Evolutionary conservation across 2,888 invertebrate genomes (phyloP).

Genomic region (Aphidius colemani): DNA sequence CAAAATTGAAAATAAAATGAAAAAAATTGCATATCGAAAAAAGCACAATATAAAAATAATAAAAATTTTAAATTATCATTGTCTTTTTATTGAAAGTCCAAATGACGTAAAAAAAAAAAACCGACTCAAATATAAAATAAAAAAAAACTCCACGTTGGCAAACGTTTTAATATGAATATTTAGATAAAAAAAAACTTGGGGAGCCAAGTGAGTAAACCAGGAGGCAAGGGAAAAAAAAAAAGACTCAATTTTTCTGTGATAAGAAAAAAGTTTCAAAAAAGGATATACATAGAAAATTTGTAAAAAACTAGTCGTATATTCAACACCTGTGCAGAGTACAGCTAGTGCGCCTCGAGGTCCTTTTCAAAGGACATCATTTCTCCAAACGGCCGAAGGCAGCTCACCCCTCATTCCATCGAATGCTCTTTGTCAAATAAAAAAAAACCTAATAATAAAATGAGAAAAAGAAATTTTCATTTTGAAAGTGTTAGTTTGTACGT

Average conservation of each 20-base stretch:
- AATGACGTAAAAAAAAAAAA: background rate
- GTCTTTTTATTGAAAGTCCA: background rate
- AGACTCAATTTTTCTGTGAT: background rate
- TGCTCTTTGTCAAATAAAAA: slow-evolving; percentile 1
- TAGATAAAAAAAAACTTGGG: background rate
- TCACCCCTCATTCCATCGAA: background rate
- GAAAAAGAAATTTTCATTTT: background rate
- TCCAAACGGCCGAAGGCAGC: slow-evolving; percentile 21
- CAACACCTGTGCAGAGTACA: background rate
- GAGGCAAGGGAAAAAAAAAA: background rate
- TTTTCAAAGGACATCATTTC: slow-evolving; percentile 28
- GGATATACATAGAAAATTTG: slow-evolving; percentile 6
- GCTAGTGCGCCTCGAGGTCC: slow-evolving; percentile 19
- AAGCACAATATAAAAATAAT: no score
- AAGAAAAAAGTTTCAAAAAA: background rate
- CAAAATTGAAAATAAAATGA: no score
- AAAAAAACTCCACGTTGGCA: background rate
- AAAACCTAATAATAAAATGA: background rate
- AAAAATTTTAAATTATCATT: no score
- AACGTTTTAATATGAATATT: background rate
- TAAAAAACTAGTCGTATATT: slow-evolving; percentile 17
- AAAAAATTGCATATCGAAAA: no score
- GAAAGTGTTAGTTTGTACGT: no score
- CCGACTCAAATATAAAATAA: background rate
- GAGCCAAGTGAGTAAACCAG: background rate